These are phyloP conservation scores for Nemotelus nigrinus DNA, from an alignment of 2,888 invertebrate genomes.

Conservation along the genomic window DNA sequence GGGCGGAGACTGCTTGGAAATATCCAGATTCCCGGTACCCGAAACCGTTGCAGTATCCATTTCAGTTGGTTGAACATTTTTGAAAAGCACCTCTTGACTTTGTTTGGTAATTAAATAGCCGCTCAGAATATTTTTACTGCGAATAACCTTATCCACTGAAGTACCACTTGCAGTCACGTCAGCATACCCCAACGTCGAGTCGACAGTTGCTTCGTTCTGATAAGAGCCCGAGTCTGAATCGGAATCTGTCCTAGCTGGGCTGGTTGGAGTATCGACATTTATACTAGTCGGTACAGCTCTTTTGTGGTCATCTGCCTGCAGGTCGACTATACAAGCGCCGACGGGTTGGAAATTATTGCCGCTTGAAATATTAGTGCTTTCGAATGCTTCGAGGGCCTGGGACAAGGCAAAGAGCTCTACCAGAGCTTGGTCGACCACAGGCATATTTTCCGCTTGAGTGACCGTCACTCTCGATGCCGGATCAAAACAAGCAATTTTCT, in stretches of 20 bases:
- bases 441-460: conserved; percentile 59
- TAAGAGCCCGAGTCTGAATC: neutral
- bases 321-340: conserved; percentile 4
- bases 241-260: neutral
- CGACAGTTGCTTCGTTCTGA: neutral
- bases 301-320: conserved; percentile 3
- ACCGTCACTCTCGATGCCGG: conserved; percentile 30
- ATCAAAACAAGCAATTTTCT: neutral
- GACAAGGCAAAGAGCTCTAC: conserved; percentile 55
- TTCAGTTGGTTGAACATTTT: conserved; percentile 16
- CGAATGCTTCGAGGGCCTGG: conserved; percentile 40
- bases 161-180: conserved; percentile 16
- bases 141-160: conserved; percentile 51
- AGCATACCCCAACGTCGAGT: neutral
- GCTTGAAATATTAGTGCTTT: conserved; percentile 23
- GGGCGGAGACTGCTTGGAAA: too few species aligned
- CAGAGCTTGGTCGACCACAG: conserved; percentile 61
- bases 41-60: neutral
- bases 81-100: conserved; percentile 53
- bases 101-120: conserved; percentile 54
- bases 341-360: neutral
- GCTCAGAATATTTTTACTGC: conserved; percentile 54
- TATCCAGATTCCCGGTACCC: neutral
- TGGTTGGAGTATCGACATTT: conserved; percentile 16
- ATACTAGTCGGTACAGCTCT: neutral